Evolutionary conservation across 2,888 invertebrate species (phyloP).

Genomic region (Drosophila infuscata): DNA sequence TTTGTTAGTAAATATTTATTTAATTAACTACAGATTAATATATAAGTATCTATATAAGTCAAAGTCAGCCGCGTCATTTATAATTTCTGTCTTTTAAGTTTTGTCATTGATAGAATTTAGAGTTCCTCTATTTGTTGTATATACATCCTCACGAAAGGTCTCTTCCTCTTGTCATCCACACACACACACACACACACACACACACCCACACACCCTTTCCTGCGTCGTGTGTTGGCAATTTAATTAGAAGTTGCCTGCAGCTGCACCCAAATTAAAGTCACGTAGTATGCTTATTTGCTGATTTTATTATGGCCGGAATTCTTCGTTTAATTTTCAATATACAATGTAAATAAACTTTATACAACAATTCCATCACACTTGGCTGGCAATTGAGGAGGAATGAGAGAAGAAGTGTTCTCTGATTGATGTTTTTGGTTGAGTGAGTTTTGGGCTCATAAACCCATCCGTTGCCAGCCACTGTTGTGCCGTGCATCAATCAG

Average conservation of each 20-base stretch:
- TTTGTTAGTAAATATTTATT: neutral
- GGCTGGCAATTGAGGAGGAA: conserved; percentile 19
- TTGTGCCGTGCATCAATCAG: conserved; percentile 24
- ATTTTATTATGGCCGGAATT: conserved; percentile 65
- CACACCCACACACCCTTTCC: conserved; percentile 36
- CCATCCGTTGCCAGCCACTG: conserved; percentile 9
- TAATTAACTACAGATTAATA: neutral
- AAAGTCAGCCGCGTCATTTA: neutral
- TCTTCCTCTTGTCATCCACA: conserved; percentile 38
- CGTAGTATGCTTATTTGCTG: conserved; percentile 75
- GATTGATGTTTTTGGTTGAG: conserved; percentile 58
- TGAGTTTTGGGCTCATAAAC: conserved; percentile 32
- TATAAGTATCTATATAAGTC: neutral
- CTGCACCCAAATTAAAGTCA: conserved; percentile 74
- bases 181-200: neutral
- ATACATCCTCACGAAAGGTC: conserved; percentile 21
- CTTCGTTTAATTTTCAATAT: conserved; percentile 47
- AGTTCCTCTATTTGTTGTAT: conserved; percentile 14
- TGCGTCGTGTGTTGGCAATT: conserved; percentile 53
- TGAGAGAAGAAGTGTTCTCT: neutral
- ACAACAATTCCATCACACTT: conserved; percentile 49
- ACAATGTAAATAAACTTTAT: conserved; percentile 42
- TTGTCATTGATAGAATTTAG: neutral
- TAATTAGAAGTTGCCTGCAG: conserved; percentile 71
- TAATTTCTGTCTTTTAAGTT: neutral